Percentiles rank a stretch among this genome's conserved stretches.
These are phyloP conservation scores for Myzus persicae DNA, from an alignment of 1,140 invertebrate species.

Conservation along the genomic window DNA sequence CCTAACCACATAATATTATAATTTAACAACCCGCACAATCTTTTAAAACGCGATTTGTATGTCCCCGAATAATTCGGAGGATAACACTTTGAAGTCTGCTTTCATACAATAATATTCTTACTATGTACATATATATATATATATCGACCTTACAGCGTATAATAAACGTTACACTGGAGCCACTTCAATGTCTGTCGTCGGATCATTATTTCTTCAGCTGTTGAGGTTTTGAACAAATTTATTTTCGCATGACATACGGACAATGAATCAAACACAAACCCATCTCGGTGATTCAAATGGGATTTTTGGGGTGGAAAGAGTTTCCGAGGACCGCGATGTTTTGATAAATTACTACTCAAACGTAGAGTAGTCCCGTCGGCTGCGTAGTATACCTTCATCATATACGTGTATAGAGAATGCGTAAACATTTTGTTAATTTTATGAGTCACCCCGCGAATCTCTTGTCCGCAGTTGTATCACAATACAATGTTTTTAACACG, in stretches of 20 bases:
- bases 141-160: neutral
- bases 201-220: conserved; percentile 50
- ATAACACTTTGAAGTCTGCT: neutral
- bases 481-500: neutral
- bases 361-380: neutral
- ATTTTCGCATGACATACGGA: conserved; percentile 22
- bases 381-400: neutral
- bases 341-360: conserved; percentile 2
- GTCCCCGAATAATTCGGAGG: neutral
- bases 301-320: conserved; percentile 8
- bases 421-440: neutral
- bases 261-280: neutral
- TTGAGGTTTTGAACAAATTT: conserved; percentile 31
- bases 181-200: neutral
- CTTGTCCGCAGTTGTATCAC: neutral
- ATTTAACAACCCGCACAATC: no score
- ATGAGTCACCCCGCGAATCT: neutral
- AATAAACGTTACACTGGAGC: neutral
- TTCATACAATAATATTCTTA: neutral
- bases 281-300: neutral
- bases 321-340: neutral
- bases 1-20: neutral
- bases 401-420: neutral
- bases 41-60: neutral
- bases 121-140: no score